Evolutionary conservation across 2,797 vertebrate species (phyloP).

Genomic region (Pangasius sanitwongsei): DNA sequence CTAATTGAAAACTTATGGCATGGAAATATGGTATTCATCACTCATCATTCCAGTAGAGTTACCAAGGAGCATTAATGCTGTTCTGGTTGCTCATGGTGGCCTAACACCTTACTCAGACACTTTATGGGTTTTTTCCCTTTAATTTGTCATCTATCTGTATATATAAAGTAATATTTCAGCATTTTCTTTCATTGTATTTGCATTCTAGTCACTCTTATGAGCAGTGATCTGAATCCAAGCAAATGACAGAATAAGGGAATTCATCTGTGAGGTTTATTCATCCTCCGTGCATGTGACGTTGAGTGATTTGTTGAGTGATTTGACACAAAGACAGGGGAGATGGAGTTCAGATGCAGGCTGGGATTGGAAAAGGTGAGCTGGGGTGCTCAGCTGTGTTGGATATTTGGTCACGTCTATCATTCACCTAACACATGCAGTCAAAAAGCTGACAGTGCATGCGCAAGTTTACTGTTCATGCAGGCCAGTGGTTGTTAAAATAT

Average conservation of each 20-base stretch:
- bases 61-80: not conserved
- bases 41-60: not conserved
- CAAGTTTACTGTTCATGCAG: slow-evolving; percentile 66
- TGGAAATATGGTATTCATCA: not conserved
- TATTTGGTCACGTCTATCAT: slow-evolving; percentile 73
- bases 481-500: slow-evolving; percentile 47
- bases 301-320: slow-evolving; percentile 79
- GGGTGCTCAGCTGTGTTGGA: slow-evolving; percentile 67
- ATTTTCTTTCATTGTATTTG: slow-evolving; percentile 54
- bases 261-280: slow-evolving; percentile 64
- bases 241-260: slow-evolving; percentile 72
- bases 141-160: not conserved
- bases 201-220: slow-evolving; percentile 66
- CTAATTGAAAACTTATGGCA: not conserved
- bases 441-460: slow-evolving; percentile 77
- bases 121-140: not conserved
- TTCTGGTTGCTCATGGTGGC: not conserved
- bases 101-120: not conserved
- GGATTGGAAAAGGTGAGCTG: slow-evolving; percentile 57
- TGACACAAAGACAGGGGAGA: slow-evolving; percentile 72
- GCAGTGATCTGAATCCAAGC: slow-evolving; percentile 75
- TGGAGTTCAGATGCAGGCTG: slow-evolving; percentile 49
- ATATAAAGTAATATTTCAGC: slow-evolving; percentile 15
- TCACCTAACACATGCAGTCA: slow-evolving; percentile 73
- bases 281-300: slow-evolving; percentile 63